Base-by-base conservation (phyloP, 2,888 invertebrate species). In the Drosophila leonis region DNA sequence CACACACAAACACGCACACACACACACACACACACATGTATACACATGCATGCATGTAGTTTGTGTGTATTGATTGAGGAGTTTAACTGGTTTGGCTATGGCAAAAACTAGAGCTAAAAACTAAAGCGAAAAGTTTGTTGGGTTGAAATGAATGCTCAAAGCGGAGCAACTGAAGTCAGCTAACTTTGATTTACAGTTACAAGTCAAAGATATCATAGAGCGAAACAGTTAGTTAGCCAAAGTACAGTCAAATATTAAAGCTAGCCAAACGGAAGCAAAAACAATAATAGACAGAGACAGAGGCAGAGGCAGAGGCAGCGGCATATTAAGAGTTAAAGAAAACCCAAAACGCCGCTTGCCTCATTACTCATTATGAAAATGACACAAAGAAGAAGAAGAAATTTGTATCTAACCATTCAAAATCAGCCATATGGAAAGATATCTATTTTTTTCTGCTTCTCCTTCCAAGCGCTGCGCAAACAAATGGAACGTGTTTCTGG, bases 381-480 rank as follows among this genome's bases (percentile, higher is more conserved):
- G 87, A 83, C 83, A 82, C 51, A 54, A 68, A 67, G 42, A n/a
- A 44, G 31, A 42, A 42, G 55, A 10, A 35, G 29, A 33, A 72
- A 80, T 77, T 60, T 41, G 72, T 79, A 73, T 75, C 82, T 83
- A 83, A 78, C 78, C 75, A 84, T 84, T 84, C 80, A 84, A 63
- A 84, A 72, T 78, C 84, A 84, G 84, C 84, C 84, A 84, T 84
- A 84, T 84, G 84, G 84, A 84, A 84, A 84, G 84, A 84, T 87
- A 87, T 84, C 75, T 82, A 69, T 83, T 72, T 46, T n/a, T 27
- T n/a, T 29, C 15, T n/a, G 15, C 1, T 44, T 24, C 44, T 6
- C 13, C 24, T 35, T 52, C 78, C 74, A 71, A 67, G 78, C 54
- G 76, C 74, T 72, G 73, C 64, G 60, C 73, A 80, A 76, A 79